A percentile compares a stretch with the other conserved stretches of the same genome.
phyloP scores from a whole-genome alignment of 2,888 invertebrate species.

The Diplazon laetatorius region DNA sequence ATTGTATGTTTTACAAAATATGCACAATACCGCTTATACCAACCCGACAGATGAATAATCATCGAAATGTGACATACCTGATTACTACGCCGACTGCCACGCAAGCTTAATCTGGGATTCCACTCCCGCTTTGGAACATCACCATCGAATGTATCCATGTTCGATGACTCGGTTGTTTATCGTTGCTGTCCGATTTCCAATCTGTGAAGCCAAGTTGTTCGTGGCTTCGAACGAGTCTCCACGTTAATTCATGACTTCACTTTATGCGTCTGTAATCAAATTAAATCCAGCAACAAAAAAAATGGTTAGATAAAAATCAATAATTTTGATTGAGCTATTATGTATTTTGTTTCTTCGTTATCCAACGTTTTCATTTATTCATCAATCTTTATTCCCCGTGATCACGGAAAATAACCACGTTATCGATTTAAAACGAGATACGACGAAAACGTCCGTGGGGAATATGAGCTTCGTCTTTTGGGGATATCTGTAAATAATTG shows the following conservation, averaged over 20 bases:
- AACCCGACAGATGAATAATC: not conserved
- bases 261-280: constrained; percentile 55
- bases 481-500: constrained; percentile 20
- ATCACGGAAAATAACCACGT: not conserved
- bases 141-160: constrained; percentile 84
- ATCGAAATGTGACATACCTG: constrained; percentile 81
- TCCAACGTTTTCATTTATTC: not conserved
- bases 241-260: constrained; percentile 58
- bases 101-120: constrained; percentile 89
- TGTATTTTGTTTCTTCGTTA: not conserved
- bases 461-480: not conserved
- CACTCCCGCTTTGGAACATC: constrained; percentile 88
- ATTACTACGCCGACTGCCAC: constrained; percentile 87
- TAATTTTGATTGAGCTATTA: not conserved
- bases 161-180: constrained; percentile 22
- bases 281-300: constrained; percentile 6
- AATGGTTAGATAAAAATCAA: not conserved
- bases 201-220: constrained; percentile 49
- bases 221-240: constrained; percentile 38
- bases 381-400: not conserved
- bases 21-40: not conserved
- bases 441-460: not conserved
- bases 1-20: not conserved
- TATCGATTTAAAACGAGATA: not conserved
- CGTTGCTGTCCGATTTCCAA: constrained; percentile 8